Evolutionary conservation across 2,113 vertebrate genomes (phyloP).

Genomic region (Prinia subflava): DNA sequence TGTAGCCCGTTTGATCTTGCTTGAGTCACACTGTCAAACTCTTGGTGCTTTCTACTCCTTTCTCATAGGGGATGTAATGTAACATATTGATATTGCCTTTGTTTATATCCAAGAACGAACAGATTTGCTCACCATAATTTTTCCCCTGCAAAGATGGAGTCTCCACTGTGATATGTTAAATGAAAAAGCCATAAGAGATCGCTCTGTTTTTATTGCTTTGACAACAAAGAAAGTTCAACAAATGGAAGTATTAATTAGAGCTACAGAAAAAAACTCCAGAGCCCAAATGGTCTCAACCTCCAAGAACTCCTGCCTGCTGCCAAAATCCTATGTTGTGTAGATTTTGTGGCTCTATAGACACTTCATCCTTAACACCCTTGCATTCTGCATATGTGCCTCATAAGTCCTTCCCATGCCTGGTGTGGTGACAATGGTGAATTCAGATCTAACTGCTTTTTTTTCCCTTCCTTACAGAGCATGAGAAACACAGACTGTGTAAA

Average conservation of each 20-base stretch:
- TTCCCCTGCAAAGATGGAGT: not conserved
- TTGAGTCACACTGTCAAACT: not conserved
- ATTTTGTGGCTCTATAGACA: not conserved
- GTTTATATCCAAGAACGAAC: not conserved
- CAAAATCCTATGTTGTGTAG: not conserved
- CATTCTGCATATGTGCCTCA: not conserved
- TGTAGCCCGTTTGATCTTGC: not conserved
- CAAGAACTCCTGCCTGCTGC: not conserved
- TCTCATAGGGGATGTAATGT: not conserved
- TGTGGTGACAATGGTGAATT: not conserved
- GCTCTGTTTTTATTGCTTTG: not conserved
- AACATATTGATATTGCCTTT: not conserved
- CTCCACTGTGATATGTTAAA: not conserved
- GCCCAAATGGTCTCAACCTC: not conserved
- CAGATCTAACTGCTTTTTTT: not conserved
- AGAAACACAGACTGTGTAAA: constrained; percentile 91
- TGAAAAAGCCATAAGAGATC: not conserved
- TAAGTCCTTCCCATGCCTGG: not conserved
- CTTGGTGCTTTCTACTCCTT: not conserved
- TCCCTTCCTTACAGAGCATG: constrained; percentile 81
- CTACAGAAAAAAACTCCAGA: not conserved
- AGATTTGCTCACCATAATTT: not conserved
- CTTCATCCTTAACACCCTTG: not conserved
- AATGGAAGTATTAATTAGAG: not conserved
- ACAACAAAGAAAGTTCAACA: not conserved